These are phyloP conservation scores for Pyrochroa serraticornis DNA, from an alignment of 2,888 invertebrate species.

Conservation along the genomic window DNA sequence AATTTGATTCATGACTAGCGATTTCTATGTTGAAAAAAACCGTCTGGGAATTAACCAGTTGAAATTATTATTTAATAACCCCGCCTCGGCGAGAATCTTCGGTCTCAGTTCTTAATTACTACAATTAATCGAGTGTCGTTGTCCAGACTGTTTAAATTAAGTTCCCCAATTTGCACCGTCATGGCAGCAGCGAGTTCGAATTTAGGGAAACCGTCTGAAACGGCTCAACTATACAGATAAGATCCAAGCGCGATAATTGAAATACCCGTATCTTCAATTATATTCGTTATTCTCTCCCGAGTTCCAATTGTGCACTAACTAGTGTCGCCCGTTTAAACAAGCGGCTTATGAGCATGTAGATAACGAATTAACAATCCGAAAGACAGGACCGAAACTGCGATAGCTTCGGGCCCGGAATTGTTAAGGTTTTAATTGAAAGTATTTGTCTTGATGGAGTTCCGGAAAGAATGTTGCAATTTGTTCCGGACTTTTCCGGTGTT, in stretches of 20 bases:
- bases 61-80: slow-evolving; percentile 6
- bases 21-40: no score
- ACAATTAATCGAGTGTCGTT: slow-evolving; percentile 23
- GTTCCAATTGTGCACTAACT: slow-evolving; percentile 14
- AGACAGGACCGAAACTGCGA: no score
- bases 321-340: neutral
- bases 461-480: no score
- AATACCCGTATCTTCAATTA: slow-evolving; percentile 26
- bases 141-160: slow-evolving; percentile 27
- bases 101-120: slow-evolving; percentile 19
- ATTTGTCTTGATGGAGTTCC: no score
- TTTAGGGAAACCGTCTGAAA: slow-evolving; percentile 15
- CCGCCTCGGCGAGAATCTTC: slow-evolving; percentile 4
- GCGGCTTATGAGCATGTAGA: no score
- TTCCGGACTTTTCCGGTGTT: no score
- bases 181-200: slow-evolving; percentile 11
- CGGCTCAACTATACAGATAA: slow-evolving; percentile 4
- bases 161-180: slow-evolving; percentile 28
- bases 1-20: slow-evolving; percentile 10
- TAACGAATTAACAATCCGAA: no score
- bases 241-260: slow-evolving; percentile 19
- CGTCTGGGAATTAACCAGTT: no score
- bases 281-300: slow-evolving; percentile 12
- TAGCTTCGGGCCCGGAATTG: no score
- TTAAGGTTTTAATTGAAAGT: no score